Percentiles rank a stretch among this genome's conserved stretches.
Evolutionary conservation across 2,797 vertebrate species (phyloP).

Genomic region (Limosa lapponica): DNA sequence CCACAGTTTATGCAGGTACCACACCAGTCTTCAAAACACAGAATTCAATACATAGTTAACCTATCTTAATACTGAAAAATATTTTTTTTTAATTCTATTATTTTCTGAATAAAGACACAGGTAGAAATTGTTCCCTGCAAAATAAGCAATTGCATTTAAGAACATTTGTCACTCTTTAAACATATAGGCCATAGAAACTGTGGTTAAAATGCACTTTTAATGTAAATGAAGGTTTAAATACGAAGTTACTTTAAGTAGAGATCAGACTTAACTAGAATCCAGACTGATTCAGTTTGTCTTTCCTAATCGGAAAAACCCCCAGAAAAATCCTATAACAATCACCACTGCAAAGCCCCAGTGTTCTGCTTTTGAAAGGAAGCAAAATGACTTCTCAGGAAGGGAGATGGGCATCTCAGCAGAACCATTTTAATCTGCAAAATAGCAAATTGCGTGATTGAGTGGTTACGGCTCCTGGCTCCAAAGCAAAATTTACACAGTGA

Average conservation of each 20-base stretch:
- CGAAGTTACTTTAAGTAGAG: not conserved
- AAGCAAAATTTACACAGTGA: not conserved
- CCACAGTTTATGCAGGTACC: not conserved
- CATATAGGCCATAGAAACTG: not conserved
- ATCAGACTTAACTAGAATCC: not conserved
- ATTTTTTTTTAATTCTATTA: not conserved
- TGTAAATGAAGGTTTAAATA: not conserved
- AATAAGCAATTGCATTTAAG: not conserved
- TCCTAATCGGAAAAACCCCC: not conserved
- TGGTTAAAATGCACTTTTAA: not conserved
- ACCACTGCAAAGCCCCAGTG: not conserved
- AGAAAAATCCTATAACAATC: not conserved
- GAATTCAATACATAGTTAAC: not conserved
- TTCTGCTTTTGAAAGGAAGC: not conserved
- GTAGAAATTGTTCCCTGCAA: not conserved
- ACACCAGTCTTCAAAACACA: not conserved
- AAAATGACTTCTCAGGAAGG: not conserved
- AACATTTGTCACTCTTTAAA: not conserved
- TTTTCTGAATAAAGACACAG: not conserved
- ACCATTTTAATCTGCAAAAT: not conserved
- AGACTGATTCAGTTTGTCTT: not conserved
- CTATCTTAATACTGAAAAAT: not conserved
- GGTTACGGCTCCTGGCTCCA: rapidly evolving
- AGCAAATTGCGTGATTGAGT: not conserved
- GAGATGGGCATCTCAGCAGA: not conserved